Base-by-base conservation (phyloP, 2,888 invertebrate species). In the Dryadula phaetusa region DNA sequence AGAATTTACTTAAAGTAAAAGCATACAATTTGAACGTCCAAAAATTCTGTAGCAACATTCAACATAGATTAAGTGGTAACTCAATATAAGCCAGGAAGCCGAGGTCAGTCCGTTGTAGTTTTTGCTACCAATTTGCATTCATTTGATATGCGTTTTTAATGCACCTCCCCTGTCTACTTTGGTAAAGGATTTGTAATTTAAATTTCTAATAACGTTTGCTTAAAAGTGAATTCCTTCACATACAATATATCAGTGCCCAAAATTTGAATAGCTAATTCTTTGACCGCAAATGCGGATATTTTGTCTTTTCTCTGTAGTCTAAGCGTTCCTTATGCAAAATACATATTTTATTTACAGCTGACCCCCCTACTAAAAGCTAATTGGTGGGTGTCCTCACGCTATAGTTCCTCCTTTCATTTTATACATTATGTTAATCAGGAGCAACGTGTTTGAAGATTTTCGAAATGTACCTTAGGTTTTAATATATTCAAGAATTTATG, bases 221-320 rank as follows among this genome's bases (percentile, higher is more conserved):
- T 79, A 75, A 75, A 77, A 71, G 72, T 72, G 73, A 76, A 77
- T 74, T 76, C 76, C 76, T 76, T 79, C 75, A 73, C 70, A 69
- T 69, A 77, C 73, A 72, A n/a, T 74, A 71, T 74, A 75, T 73
- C 72, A 61, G 75, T 77, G 76, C 79, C 77, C 75, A 53, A 70
- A 73, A 88, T 88, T 87, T 84, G 86, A 86, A 88, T 81, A 86
- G 82, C 85, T 87, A 88, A 88, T 88, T 79, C 72, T 60, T 65
- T 44, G 63, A 64, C 44, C 62, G 61, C 54, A 62, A 53, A 28
- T 70, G 63, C 46, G 52, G 47, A 40, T 66, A 67, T 64, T 72
- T 62, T 62, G 58, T 63, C 67, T 60, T 61, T 37, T 63, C 69
- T 63, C 54, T 61, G 63, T 66, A 16, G 52, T 18, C 44, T 61